Percentiles rank a stretch among this genome's conserved stretches.
phyloP scores from a whole-genome alignment of 1,140 invertebrate genomes.

The Daktulosphaira vitifoliae region DNA sequence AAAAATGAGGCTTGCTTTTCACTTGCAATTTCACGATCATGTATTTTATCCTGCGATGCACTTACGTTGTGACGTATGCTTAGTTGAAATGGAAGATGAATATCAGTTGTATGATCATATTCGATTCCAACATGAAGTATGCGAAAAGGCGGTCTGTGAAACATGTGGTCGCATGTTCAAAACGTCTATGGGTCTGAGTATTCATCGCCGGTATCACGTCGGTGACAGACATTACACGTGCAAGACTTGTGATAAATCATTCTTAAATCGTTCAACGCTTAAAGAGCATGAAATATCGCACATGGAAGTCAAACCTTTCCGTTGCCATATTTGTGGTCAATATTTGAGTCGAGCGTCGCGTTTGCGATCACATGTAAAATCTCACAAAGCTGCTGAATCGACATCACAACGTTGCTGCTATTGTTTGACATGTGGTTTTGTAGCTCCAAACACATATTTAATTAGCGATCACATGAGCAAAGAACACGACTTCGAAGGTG shows the following conservation, averaged over 20 bases:
- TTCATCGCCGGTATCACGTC: slow-evolving; percentile 34
- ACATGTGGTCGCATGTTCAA: slow-evolving; percentile 34
- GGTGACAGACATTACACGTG: slow-evolving; percentile 23
- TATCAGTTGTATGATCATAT: slow-evolving; percentile 34
- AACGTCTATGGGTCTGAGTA: slow-evolving; percentile 26
- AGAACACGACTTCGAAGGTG: neutral
- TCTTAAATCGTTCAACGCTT: slow-evolving; percentile 47
- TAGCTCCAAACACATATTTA: neutral
- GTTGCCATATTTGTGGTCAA: slow-evolving; percentile 49
- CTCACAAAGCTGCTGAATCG: slow-evolving; percentile 43
- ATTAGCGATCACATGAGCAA: slow-evolving; percentile 13
- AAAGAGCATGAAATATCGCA: slow-evolving; percentile 49
- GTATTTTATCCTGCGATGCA: slow-evolving; percentile 23
- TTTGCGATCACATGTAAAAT: slow-evolving; percentile 46
- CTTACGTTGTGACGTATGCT: slow-evolving; percentile 32
- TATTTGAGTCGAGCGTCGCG: slow-evolving; percentile 46
- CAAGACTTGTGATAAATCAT: slow-evolving; percentile 44
- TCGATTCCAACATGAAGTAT: slow-evolving; percentile 31
- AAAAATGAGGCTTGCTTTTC: slow-evolving; percentile 34
- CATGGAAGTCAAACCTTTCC: slow-evolving; percentile 48
- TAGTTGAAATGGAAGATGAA: slow-evolving; percentile 32
- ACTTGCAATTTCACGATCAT: slow-evolving; percentile 34
- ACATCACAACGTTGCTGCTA: slow-evolving; percentile 43
- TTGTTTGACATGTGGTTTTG: slow-evolving; percentile 38
- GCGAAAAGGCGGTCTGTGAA: slow-evolving; percentile 27